Base-by-base conservation (phyloP, 2,113 vertebrate species). In the Anarrhichthys ocellatus region DNA sequence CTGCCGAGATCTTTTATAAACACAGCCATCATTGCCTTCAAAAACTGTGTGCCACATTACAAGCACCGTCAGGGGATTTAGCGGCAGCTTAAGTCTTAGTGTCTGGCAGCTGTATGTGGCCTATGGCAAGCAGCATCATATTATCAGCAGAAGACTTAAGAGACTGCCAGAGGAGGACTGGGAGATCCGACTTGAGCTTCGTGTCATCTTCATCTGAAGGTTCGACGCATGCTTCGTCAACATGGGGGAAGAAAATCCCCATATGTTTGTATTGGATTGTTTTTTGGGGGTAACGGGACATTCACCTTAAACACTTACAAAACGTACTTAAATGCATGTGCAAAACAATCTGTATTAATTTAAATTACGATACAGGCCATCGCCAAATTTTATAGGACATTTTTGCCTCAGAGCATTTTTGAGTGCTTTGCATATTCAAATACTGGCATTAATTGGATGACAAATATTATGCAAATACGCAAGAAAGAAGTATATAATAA, bases 41-140 rank as follows among this genome's bases (percentile, higher is more conserved):
- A 78, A 34, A 89, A 85, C 75, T 79, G 78, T 83, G 82, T 81
- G 73, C 78, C 86, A 92, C 83, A 91, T 91, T 87, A 89, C 87
- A 88, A 90, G 87, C 81, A 84, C 70, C 85, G 52, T 89, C 85
- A 88, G 81, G 87, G 82, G 77, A 88, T 88, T 90, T 86, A 83
- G 76, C 56, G 20, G 56, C 54, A 77, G 89, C 86, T 92, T 89
- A 83, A 81, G 88, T 83, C 87, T 85, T 79, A 83, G 81, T 82
- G 87, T 88, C 82, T 90, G 83, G 88, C 89, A 90, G 80, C 87
- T 85, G 77, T 71, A 86, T 85, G 86, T 85, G 86, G 83, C 83
- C 91, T 78, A 86, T 88, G 88, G 89, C 86, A 85, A 83, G 77
- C 76, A 76, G 86, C 84, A 87, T 79, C 87, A 70, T 20, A 72